phyloP scores from a whole-genome alignment of 1,140 invertebrate genomes.

The Tetramorium alpestre region DNA sequence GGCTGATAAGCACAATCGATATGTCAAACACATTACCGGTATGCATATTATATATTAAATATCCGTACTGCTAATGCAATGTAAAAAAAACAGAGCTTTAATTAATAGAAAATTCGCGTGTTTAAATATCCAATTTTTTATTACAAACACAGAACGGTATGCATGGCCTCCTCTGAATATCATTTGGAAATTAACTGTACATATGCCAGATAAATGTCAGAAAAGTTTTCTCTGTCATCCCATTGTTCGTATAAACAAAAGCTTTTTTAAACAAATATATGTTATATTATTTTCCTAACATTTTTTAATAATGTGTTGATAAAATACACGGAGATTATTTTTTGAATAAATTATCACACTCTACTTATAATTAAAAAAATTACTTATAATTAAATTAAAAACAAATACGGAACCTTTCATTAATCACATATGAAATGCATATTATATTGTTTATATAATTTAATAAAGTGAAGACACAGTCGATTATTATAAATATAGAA shows the following conservation, averaged over 20 bases:
- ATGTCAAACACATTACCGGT: slow-evolving; percentile 31
- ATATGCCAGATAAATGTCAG: too few relatives aligned
- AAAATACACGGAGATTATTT: too few relatives aligned
- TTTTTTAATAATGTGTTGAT: not conserved
- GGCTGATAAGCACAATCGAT: slow-evolving; percentile 45
- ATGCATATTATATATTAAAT: not conserved
- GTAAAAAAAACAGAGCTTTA: not conserved
- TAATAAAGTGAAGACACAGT: too few relatives aligned
- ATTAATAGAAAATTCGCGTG: slow-evolving; percentile 5
- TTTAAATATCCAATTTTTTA: not conserved
- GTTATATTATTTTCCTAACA: not conserved
- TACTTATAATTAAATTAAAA: too few relatives aligned
- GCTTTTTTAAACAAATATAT: not conserved
- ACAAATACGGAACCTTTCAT: not conserved
- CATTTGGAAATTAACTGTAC: too few relatives aligned
- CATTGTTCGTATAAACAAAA: not conserved
- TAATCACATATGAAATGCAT: not conserved
- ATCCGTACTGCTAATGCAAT: not conserved
- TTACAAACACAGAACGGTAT: not conserved
- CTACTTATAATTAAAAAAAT: not conserved
- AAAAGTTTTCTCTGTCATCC: not conserved
- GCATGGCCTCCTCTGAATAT: too few relatives aligned
- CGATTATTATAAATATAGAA: too few relatives aligned
- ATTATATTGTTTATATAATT: not conserved
- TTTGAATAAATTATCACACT: not conserved